phyloP scores from a whole-genome alignment of 2,888 invertebrate genomes.

The Portevinia maculata region DNA sequence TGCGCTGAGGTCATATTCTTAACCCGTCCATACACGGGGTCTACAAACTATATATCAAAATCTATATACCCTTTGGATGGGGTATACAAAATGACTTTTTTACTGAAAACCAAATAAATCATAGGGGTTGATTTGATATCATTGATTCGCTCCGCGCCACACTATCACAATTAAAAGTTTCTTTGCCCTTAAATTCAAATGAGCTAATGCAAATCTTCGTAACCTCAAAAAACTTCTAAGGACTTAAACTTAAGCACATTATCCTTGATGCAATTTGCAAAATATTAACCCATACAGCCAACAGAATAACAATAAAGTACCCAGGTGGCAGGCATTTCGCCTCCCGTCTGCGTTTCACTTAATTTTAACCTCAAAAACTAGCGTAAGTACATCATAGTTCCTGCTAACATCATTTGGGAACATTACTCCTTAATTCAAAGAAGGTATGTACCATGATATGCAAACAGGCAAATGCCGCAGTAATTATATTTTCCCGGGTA shows the following conservation, averaged over 20 bases:
- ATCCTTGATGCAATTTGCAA: conserved; percentile 38
- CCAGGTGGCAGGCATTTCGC: background rate
- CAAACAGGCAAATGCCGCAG: conserved; percentile 45
- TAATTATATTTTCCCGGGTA: conserved; percentile 43
- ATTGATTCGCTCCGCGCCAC: no score
- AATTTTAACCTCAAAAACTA: conserved; percentile 17
- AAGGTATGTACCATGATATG: conserved; percentile 26
- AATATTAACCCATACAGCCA: conserved; percentile 9
- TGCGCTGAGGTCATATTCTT: no score
- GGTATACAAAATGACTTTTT: no score
- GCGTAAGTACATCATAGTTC: conserved; percentile 27
- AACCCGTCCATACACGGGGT: no score
- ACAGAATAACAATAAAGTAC: conserved; percentile 6
- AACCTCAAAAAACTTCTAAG: background rate
- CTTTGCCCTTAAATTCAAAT: conserved; percentile 5
- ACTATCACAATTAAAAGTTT: background rate
- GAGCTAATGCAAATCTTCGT: conserved; percentile 23
- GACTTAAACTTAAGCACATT: conserved; percentile 12
- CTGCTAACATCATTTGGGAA: conserved; percentile 30
- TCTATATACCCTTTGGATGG: no score
- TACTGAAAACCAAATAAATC: no score
- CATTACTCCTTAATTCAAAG: conserved; percentile 10
- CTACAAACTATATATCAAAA: no score
- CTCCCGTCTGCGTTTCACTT: conserved; percentile 1
- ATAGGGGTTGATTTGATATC: no score